Evolutionary conservation across 2,113 vertebrate genomes (phyloP).

Genomic region (Melanocharis versteri): DNA sequence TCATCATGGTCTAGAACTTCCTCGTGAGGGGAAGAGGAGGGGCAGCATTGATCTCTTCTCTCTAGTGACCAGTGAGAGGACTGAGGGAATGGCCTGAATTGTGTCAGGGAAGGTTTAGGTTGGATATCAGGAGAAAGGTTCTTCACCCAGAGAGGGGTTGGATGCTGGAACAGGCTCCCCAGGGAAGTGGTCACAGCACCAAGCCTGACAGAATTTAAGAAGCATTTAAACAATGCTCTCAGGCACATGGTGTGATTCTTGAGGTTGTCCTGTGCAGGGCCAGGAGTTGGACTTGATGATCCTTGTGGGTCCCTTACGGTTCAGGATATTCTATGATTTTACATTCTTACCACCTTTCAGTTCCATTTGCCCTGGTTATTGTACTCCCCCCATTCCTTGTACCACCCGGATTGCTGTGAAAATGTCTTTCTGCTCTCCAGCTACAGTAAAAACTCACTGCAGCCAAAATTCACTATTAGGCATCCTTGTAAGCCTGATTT

Average conservation of each 20-base stretch:
- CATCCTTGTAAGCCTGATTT: background rate
- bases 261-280: background rate
- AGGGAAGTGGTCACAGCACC: background rate
- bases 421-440: background rate
- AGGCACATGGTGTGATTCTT: background rate
- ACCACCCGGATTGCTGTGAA: background rate
- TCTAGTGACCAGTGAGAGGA: background rate
- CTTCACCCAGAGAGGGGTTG: fast-evolving
- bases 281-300: fast-evolving
- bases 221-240: background rate
- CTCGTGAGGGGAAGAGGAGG: fast-evolving
- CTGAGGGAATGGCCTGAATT: fast-evolving
- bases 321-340: background rate
- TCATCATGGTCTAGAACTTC: too few relatives aligned
- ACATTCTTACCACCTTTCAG: background rate
- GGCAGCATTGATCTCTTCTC: background rate
- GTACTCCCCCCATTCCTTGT: background rate
- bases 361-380: background rate
- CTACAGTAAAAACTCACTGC: background rate
- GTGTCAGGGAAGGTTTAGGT: background rate
- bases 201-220: background rate
- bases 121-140: background rate
- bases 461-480: background rate
- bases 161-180: fast-evolving
- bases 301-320: background rate